Percentiles rank a stretch among this genome's conserved stretches.
These are phyloP conservation scores for Ictalurus furcatus DNA, from an alignment of 2,113 vertebrate species.

Conservation along the genomic window DNA sequence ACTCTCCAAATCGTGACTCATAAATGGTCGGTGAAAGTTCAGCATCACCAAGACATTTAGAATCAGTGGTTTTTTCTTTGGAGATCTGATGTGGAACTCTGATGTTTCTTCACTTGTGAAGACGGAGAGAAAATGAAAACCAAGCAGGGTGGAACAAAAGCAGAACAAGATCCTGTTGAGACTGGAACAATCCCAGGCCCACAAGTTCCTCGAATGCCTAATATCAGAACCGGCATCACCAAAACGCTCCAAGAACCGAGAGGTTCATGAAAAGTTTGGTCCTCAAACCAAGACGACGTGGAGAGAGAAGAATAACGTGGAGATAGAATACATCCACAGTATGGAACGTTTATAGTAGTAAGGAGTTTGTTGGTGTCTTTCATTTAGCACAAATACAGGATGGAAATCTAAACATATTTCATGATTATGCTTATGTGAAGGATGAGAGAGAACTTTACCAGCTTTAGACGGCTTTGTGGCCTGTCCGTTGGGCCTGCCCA, in stretches of 20 bases:
- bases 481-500: constrained; percentile 25
- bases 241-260: neutral
- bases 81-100: neutral
- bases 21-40: no score
- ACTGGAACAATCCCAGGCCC: neutral
- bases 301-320: neutral
- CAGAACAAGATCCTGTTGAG: neutral
- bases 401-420: neutral
- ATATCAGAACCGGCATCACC: neutral
- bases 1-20: no score
- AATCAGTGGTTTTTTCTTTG: neutral
- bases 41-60: neutral
- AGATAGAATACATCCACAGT: neutral
- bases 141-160: neutral
- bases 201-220: neutral
- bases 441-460: constrained; percentile 37
- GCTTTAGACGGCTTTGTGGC: constrained; percentile 40
- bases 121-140: neutral
- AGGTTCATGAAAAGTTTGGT: neutral
- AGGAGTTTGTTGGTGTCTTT: neutral
- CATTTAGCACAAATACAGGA: neutral
- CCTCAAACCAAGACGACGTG: neutral
- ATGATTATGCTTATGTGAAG: neutral
- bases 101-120: neutral
- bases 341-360: neutral